Base-by-base conservation (phyloP, 1,140 invertebrate genomes). In the Zophobas atratus region DNA sequence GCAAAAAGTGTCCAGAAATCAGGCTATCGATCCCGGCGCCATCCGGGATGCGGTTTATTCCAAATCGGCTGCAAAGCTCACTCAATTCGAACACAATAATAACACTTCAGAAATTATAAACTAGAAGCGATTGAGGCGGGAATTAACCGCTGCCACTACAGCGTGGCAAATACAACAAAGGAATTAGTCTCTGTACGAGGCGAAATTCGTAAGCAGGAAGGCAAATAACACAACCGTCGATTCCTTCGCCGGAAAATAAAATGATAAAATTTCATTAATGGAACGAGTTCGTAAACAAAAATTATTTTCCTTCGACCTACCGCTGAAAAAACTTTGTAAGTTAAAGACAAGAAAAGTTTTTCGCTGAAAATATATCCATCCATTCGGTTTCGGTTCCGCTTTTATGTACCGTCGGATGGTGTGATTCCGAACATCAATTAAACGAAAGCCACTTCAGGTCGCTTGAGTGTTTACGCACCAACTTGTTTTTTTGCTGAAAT, bases 21-120 rank as follows among this genome's bases (percentile, higher is more conserved):
- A 38, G 34, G 36, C 38, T 39, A 60, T 60, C 56, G 56, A 60
- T 60, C 56, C 53, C 36, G 56, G 36, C 56, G 56, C 56, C 35
- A 60, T 60, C 36, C 56, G 34, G 56, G 56, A 55, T 55, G 53
- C 53, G 53, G 35, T 60, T 60, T 60, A 60, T 60, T 60, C 36
- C 56, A 35, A 39, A 60, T 60, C 56, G 36, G 56, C 36, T 60
- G 36, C 56, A 60, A 60, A 60, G 36, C 56, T 20, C 56, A 39
- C 55, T 34, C 32, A 34, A 33, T 36, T 60, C 20, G 55, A 56
- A 8, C 3, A 60, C 36, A 60, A 60, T 36, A 60, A 60, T 39
- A 60, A 60, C 56, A 60, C 56, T 60, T 39, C 35, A 60, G 56
- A 60, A 60, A 60, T 60, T 60, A 60, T 60, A 55, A 55, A 55